Base-by-base conservation (phyloP, 2,888 invertebrate species). In the Entomobrya proxima region DNA sequence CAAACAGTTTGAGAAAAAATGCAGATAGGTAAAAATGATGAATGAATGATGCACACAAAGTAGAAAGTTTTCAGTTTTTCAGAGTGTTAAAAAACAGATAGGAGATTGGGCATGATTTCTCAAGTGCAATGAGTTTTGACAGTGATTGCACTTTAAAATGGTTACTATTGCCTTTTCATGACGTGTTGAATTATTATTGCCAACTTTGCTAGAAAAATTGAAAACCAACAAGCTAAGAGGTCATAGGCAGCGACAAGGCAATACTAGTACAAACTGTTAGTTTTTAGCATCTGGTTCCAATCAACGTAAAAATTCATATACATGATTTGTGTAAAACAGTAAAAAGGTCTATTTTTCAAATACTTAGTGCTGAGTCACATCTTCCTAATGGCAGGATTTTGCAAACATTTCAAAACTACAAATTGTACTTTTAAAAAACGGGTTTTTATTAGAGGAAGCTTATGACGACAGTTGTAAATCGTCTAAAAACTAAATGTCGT, bases 241-340 rank as follows among this genome's bases (percentile, higher is more conserved):
- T 44, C 44, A 27, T 13, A 15, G 7, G 13, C n/a, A n/a, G 5
- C 5, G n/a, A 24, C 44, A 21, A 5, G 3, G 2, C 24, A 11
- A 21, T 40, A 21, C 21, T 24, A 13, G 40, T 27, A 52, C 24
- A n/a, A 27, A 32, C 35, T 64, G 18, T 27, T 44, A 44, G 1
- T 37, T 2, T 13, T 15, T 13, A 52, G 40, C 76, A 76, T 76
- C 76, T 76, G 76, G 76, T 35, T 76, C 76, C 76, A 76, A 76
- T 76, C 76, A 76, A n/a, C n/a, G n/a, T n/a, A n/a, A n/a, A n/a
- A n/a, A n/a, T n/a, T n/a, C n/a, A n/a, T n/a, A n/a, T n/a, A n/a
- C n/a, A n/a, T n/a, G n/a, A n/a, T n/a, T n/a, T n/a, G n/a, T n/a
- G 76, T 35, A 2, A 0, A 27, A 27, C 13, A 15, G n/a, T 50